Percentiles rank a stretch among this genome's conserved stretches.
These are phyloP conservation scores for Paedocypris sp. DNA, from an alignment of 2,113 vertebrate genomes.

Conservation along the genomic window DNA sequence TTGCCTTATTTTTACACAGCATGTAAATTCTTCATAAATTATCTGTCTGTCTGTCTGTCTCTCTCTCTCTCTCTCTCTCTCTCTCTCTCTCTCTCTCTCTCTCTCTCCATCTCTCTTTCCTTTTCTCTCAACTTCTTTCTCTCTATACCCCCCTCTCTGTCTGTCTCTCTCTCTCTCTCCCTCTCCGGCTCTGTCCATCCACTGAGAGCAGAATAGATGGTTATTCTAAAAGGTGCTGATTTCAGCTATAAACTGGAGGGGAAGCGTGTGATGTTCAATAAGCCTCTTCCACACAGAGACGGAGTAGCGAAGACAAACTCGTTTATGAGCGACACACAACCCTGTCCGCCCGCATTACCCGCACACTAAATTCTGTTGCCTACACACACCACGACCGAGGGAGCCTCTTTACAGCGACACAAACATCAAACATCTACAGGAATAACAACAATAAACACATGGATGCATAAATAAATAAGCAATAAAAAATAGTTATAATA, in stretches of 20 bases:
- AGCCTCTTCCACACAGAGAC: conserved; percentile 24
- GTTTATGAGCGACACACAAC: conserved; percentile 48
- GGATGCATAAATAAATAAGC: too few relatives aligned
- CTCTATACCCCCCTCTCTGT: neutral
- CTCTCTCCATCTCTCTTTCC: neutral
- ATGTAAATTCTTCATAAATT: too few relatives aligned
- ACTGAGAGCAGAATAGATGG: conserved; percentile 54
- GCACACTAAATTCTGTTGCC: conserved; percentile 14
- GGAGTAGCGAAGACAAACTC: conserved; percentile 39
- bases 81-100: neutral
- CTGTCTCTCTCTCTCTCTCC: neutral
- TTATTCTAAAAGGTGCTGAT: conserved; percentile 56
- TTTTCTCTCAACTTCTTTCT: too few relatives aligned
- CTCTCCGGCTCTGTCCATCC: conserved; percentile 19
- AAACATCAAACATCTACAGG: neutral
- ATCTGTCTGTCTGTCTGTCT: too few relatives aligned
- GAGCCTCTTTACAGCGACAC: too few relatives aligned
- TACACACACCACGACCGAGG: too few relatives aligned
- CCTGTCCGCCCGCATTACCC: conserved; percentile 53
- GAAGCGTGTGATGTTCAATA: conserved; percentile 44
- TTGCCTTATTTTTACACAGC: too few relatives aligned
- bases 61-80: too few relatives aligned
- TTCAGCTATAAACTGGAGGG: conserved; percentile 53
- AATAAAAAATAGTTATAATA: too few relatives aligned
- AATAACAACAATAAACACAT: too few relatives aligned